phyloP scores from a whole-genome alignment of 2,797 vertebrate genomes.

The Pseudocheirus occidentalis region DNA sequence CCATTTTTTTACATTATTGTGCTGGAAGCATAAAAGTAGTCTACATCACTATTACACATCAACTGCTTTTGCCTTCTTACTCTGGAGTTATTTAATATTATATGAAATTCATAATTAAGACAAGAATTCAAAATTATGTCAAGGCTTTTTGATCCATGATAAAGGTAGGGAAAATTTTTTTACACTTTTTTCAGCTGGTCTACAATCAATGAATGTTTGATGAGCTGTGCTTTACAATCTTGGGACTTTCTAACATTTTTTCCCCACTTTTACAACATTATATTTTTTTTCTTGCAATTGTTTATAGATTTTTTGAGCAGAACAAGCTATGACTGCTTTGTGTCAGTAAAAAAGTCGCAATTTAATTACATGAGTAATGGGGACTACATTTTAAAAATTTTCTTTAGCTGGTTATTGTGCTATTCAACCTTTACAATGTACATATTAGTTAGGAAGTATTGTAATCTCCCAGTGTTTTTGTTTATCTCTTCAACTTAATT shows the following conservation, averaged over 20 bases:
- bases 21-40: background rate
- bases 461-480: background rate
- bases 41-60: background rate
- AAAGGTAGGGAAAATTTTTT: background rate
- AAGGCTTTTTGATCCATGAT: background rate
- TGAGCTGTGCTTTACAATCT: background rate
- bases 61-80: background rate
- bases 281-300: background rate
- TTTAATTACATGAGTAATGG: background rate
- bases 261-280: background rate
- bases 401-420: background rate
- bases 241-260: background rate
- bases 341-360: background rate
- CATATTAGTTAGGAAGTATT: background rate
- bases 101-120: background rate
- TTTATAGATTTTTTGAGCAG: background rate
- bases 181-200: no score
- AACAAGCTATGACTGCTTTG: background rate
- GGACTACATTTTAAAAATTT: background rate
- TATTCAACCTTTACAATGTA: background rate
- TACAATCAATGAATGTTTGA: background rate
- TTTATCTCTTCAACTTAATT: background rate
- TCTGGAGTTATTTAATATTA: background rate
- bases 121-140: background rate
- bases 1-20: background rate